Conservation (phyloP, 2,888 invertebrate genomes). For the Caenorhabditis virilis region DNA sequence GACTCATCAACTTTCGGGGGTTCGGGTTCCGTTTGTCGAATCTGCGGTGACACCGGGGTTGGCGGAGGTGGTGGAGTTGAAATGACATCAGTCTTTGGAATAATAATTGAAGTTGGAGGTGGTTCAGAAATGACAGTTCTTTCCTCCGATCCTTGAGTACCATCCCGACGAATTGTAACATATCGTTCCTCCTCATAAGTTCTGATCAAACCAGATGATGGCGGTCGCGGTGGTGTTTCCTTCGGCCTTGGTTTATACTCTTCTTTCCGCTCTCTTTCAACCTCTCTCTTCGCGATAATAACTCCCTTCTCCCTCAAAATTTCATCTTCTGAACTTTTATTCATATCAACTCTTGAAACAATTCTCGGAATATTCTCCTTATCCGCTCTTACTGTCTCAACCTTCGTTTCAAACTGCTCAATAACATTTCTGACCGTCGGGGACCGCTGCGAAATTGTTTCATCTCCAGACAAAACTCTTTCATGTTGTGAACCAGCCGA, state of each 20-base stretch:
- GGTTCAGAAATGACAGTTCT: constrained; percentile 2
- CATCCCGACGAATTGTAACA: neutral
- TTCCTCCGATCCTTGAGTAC: neutral
- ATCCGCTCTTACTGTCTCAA: constrained; percentile 9
- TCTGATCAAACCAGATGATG: neutral
- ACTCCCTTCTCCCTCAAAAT: neutral
- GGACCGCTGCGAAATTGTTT: constrained; percentile 20
- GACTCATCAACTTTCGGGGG: no score
- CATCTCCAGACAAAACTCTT: constrained; percentile 6
- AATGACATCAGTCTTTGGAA: constrained; percentile 2
- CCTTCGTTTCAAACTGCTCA: constrained; percentile 33
- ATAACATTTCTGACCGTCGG: constrained; percentile 41
- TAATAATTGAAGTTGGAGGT: constrained; percentile 7
- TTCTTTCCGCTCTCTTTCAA: neutral
- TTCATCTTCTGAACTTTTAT: constrained; percentile 5
- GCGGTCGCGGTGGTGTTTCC: neutral
- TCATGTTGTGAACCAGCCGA: constrained; percentile 1
- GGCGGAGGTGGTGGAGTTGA: constrained; percentile 12
- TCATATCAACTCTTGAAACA: constrained; percentile 31
- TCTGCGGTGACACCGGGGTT: constrained; percentile 4
- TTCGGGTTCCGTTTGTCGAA: neutral
- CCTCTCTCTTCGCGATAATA: neutral
- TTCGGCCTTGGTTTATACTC: neutral
- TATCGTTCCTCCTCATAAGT: constrained; percentile 5
- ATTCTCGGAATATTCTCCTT: constrained; percentile 8